These are phyloP conservation scores for Aviceda subcristata DNA, from an alignment of 2,113 vertebrate genomes.

Conservation along the genomic window DNA sequence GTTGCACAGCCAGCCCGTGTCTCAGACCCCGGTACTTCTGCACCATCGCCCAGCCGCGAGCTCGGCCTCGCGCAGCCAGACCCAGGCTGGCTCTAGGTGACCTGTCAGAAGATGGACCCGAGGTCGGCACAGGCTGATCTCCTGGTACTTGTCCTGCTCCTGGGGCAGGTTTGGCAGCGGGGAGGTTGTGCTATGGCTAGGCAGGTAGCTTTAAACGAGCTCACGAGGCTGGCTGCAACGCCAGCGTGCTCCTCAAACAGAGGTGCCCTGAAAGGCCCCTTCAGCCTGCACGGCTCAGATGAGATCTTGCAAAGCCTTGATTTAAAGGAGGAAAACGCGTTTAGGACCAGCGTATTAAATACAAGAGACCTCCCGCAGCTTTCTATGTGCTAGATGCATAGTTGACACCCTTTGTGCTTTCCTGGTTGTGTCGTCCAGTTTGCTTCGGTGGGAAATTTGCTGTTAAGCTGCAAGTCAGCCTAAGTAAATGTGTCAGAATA, in stretches of 20 bases:
- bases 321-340: not conserved
- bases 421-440: not conserved
- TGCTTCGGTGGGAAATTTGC: not conserved
- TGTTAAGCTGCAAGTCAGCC: not conserved
- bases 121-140: not conserved
- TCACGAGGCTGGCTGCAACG: not conserved
- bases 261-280: not conserved
- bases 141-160: not conserved
- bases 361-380: not conserved
- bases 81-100: not conserved
- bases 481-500: not conserved
- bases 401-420: not conserved
- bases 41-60: not conserved
- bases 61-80: not conserved
- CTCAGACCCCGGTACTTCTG: not conserved
- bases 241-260: not conserved
- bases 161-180: not conserved
- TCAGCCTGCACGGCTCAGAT: not conserved
- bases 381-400: not conserved
- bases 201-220: not conserved
- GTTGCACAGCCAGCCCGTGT: no score
- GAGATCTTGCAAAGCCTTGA: not conserved
- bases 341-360: not conserved
- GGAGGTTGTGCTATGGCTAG: not conserved
- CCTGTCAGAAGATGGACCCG: not conserved